Base-by-base conservation (phyloP, 2,888 invertebrate genomes). In the Serripes groenlandicus region DNA sequence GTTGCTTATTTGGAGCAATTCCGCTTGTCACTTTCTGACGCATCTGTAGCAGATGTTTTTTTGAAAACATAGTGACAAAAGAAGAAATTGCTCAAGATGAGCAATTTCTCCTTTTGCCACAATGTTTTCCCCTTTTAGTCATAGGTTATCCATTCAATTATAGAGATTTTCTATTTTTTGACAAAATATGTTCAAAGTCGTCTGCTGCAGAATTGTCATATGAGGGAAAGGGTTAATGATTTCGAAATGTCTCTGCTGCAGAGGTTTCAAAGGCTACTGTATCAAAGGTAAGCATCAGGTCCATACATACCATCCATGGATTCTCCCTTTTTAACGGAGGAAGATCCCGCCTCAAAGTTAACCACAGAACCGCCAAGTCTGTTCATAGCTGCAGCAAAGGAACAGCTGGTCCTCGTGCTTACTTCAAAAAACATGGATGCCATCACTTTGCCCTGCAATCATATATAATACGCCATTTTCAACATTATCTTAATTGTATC, bases 361-460 rank as follows among this genome's bases (percentile, higher is more conserved):
- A 99, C 97, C 0, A 99, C 98, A 32, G 96, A 96, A 0, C 99
- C 99, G 9, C 99, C 99, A 5, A 99, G 96, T 85, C 99, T 96
- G 94, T 98, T 97, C 98, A 99, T 99, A 0, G 99, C 99, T 0
- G 98, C 98, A 0, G 98, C 96, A 95, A 99, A 99, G 93, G 99
- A 99, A 94, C 98, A 98, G 91, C 97, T 97, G 0, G 99, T 99
- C 82, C 99, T 96, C 0, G 99, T 99, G 94, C 99, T 99, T 0
- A 97, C 98, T 96, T 99, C 99, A 95, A 98, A 99, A 95, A 99
- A 99, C 93, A 99, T 96, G 0, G 97, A 98, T 3, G 98, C 97
- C 98, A 99, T 97, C 3, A 99, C 96, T 95, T 98, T 98, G 56
- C 99, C 99, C 96, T 96, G 90, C 35, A 81, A 75, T 35, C 73